Percentiles rank a stretch among this genome's conserved stretches.
Conservation (phyloP, 2,113 vertebrate species). For the Syngnathoides biaculeatus region DNA sequence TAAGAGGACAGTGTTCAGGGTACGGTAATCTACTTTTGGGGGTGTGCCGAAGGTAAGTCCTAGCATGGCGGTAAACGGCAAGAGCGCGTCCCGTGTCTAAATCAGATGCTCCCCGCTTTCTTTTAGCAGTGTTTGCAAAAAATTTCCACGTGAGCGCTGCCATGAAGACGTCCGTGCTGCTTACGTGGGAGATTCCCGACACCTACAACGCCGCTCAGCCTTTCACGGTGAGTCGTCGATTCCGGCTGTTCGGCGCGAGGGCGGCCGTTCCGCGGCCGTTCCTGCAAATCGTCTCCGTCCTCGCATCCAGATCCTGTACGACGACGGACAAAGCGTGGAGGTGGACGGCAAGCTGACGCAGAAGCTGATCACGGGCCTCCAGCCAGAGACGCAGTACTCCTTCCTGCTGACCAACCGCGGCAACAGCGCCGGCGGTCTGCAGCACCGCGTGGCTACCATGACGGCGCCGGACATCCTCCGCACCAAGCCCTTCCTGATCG, state of each 20-base stretch:
- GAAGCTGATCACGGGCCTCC: conserved; percentile 94
- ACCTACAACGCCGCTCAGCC: conserved; percentile 98
- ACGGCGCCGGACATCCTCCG: conserved; percentile 91
- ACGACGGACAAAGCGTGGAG: conserved; percentile 95
- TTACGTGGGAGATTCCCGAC: conserved; percentile 98
- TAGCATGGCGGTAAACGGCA: conserved; percentile 5
- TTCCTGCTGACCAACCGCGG: conserved; percentile 96
- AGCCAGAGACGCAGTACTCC: conserved; percentile 94
- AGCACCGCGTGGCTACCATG: conserved; percentile 92
- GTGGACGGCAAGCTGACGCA: conserved; percentile 93
- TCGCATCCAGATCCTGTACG: conserved; percentile 87
- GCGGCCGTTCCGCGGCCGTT: neutral
- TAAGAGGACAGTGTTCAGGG: conserved; percentile 54
- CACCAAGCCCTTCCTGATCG: conserved; percentile 88
- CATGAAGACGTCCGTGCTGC: conserved; percentile 95
- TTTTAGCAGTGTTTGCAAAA: conserved; percentile 99
- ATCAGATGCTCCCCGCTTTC: conserved; percentile 82
- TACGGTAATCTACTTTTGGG: conserved; percentile 48
- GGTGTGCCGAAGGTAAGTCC: conserved; percentile 67
- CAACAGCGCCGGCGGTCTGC: conserved; percentile 93
- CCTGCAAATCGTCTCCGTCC: neutral
- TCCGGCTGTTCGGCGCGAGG: neutral
- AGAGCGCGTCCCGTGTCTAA: conserved; percentile 76
- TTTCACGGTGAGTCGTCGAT: conserved; percentile 85
- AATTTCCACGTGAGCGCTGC: conserved; percentile 99